Percentiles rank a stretch among this genome's conserved stretches.
phyloP scores from a whole-genome alignment of 2,797 vertebrate genomes.

The Sebastes hubbsi region DNA sequence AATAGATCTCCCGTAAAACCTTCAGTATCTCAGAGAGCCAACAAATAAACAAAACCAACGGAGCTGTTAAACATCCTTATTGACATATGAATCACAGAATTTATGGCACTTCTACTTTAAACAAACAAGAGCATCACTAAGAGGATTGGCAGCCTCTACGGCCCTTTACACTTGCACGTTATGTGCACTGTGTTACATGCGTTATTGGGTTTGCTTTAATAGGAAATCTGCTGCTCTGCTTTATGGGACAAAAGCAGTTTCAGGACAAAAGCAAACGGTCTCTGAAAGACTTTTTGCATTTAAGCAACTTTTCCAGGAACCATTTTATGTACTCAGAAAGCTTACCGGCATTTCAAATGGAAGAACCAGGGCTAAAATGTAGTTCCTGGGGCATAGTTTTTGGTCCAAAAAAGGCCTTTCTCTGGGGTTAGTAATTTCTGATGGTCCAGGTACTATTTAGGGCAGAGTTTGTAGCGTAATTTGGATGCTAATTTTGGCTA shows the following conservation, averaged over 20 bases:
- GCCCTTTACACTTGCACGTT: neutral
- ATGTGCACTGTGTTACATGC: neutral
- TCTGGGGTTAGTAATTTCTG: neutral
- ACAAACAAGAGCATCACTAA: conserved; percentile 35
- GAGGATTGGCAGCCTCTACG: conserved; percentile 34
- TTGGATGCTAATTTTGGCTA: neutral
- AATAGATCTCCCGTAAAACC: conserved; percentile 19
- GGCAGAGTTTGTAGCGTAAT: neutral
- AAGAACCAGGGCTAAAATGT: neutral
- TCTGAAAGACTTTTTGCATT: neutral
- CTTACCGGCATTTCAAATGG: neutral
- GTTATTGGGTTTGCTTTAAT: neutral
- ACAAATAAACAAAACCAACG: neutral
- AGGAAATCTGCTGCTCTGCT: neutral
- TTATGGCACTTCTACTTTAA: conserved; percentile 1
- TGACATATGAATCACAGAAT: conserved; percentile 38
- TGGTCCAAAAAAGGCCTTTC: neutral
- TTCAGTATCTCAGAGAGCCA: neutral
- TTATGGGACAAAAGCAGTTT: neutral
- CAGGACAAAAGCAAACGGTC: neutral
- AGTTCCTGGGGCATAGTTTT: no score
- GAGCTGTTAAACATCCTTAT: conserved; percentile 29
- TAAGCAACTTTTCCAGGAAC: neutral
- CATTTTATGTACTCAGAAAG: neutral
- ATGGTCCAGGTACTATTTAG: neutral